Percentiles rank a stretch among this genome's conserved stretches.
These are phyloP conservation scores for Dione vanillae DNA, from an alignment of 2,888 invertebrate genomes.

Conservation along the genomic window DNA sequence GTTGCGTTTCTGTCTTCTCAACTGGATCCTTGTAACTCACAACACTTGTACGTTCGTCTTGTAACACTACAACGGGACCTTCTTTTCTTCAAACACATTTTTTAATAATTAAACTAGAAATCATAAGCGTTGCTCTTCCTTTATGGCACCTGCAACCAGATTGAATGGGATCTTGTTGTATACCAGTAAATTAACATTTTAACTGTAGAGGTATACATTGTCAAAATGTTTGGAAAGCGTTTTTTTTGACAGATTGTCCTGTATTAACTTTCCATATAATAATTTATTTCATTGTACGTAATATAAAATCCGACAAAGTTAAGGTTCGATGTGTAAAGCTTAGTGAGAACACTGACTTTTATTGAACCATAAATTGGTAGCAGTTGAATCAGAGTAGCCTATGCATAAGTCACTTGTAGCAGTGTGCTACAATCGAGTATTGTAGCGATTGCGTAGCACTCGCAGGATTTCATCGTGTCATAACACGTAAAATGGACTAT, in stretches of 20 bases:
- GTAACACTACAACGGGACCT: conserved; percentile 63
- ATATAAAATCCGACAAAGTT: conserved; percentile 4
- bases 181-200: conserved; percentile 53
- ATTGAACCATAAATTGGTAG: conserved; percentile 41
- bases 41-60: conserved; percentile 77
- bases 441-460: conserved; percentile 39
- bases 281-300: too few species aligned
- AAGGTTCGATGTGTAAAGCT: conserved; percentile 37
- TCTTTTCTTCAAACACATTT: conserved; percentile 80
- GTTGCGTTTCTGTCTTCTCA: conserved; percentile 70
- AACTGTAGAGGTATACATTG: not conserved
- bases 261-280: too few species aligned
- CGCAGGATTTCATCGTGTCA: conserved; percentile 32
- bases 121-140: conserved; percentile 62
- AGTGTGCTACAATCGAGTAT: conserved; percentile 39
- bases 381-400: conserved; percentile 37
- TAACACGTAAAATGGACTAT: conserved; percentile 21
- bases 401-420: conserved; percentile 43
- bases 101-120: conserved; percentile 67
- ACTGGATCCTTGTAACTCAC: conserved; percentile 65
- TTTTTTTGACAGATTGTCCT: conserved; percentile 38
- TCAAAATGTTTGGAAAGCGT: conserved; percentile 68
- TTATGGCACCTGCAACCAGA: conserved; percentile 67
- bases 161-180: conserved; percentile 54
- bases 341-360: conserved; percentile 35